Percentiles rank a stretch among this genome's conserved stretches.
phyloP scores from a whole-genome alignment of 1,140 invertebrate species.

The Drosophila aff. region DNA sequence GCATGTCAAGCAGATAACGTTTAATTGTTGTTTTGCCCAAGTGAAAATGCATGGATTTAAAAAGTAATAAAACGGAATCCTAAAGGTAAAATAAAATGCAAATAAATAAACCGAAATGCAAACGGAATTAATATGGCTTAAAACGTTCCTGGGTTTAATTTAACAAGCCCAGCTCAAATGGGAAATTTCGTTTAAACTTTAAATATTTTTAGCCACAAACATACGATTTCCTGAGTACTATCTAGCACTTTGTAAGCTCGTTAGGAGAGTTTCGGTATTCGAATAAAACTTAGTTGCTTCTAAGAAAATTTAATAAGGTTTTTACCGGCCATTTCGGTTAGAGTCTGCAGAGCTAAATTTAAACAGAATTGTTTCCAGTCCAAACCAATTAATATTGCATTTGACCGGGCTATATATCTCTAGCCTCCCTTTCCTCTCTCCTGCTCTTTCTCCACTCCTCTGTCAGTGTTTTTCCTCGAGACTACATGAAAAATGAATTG shows the following conservation, averaged over 20 bases:
- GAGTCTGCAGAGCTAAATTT: background rate
- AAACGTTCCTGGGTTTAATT: background rate
- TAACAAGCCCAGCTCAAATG: background rate
- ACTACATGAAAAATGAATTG: slow-evolving; percentile 59
- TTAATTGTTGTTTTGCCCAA: slow-evolving; percentile 8
- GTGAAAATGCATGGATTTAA: slow-evolving; percentile 12
- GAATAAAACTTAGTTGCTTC: background rate
- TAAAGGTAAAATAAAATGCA: slow-evolving; percentile 14
- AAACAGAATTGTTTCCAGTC: slow-evolving; percentile 35
- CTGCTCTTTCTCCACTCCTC: background rate
- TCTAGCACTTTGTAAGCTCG: background rate
- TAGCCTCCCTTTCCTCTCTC: background rate
- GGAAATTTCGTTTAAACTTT: background rate
- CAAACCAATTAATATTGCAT: slow-evolving; percentile 62
- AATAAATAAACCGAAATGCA: slow-evolving; percentile 7
- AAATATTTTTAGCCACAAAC: background rate
- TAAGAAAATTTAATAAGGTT: background rate
- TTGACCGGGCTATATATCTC: slow-evolving; percentile 32
- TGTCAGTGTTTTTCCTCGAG: slow-evolving; percentile 18
- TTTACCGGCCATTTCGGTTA: background rate
- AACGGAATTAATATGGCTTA: background rate
- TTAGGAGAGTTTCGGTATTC: too few relatives aligned
- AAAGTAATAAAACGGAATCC: slow-evolving; percentile 2
- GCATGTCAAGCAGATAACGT: slow-evolving; percentile 9
- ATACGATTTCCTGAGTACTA: background rate